phyloP scores from a whole-genome alignment of 2,888 invertebrate species.

The Hymenopus coronatus region DNA sequence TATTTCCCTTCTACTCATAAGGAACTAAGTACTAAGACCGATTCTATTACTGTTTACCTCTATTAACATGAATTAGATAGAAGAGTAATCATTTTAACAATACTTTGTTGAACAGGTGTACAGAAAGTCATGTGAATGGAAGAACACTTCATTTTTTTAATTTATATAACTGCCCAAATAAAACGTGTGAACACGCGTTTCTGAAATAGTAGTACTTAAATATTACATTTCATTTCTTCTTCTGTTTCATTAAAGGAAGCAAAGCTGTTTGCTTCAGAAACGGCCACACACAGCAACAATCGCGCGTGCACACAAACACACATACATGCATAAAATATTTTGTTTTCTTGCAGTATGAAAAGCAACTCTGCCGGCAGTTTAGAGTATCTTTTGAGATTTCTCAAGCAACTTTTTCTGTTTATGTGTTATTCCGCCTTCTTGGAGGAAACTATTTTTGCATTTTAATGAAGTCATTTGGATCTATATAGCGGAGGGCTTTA shows the following conservation, averaged over 20 bases:
- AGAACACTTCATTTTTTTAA: too few species aligned
- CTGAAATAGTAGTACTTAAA: too few species aligned
- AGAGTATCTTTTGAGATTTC: constrained; percentile 11
- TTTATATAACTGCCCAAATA: too few species aligned
- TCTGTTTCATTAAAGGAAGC: neutral
- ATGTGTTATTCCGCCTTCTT: neutral
- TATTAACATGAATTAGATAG: too few species aligned
- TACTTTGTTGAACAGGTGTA: too few species aligned
- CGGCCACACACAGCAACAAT: neutral
- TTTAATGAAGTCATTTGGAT: constrained; percentile 20
- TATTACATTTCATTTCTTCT: too few species aligned
- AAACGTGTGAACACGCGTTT: too few species aligned
- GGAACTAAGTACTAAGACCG: too few species aligned
- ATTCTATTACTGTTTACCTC: too few species aligned
- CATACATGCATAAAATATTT: neutral
- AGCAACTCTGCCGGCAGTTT: neutral
- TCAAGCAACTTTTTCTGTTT: constrained; percentile 1
- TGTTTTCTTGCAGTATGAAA: neutral
- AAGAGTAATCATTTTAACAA: too few species aligned
- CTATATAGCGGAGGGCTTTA: constrained; percentile 7
- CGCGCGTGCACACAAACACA: neutral
- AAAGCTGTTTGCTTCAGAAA: neutral
- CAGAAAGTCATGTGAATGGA: too few species aligned
- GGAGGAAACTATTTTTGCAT: constrained; percentile 13
- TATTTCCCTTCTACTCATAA: too few species aligned